phyloP scores from a whole-genome alignment of 2,888 invertebrate species.

The Sarcophaga rosellei region DNA sequence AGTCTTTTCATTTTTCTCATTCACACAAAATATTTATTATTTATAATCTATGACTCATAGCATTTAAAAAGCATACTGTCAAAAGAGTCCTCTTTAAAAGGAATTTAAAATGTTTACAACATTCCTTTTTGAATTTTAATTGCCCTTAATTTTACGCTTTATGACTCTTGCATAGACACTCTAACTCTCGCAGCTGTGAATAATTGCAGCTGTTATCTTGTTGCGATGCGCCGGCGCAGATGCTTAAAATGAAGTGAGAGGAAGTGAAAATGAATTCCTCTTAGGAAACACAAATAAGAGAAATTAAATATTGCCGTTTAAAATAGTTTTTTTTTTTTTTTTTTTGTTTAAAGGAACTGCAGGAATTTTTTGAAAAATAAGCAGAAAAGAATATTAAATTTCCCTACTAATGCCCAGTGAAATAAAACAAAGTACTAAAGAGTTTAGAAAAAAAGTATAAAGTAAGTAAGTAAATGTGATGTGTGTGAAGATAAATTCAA shows the following conservation, averaged over 20 bases:
- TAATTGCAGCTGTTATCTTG: background rate
- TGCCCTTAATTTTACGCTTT: conserved; percentile 41
- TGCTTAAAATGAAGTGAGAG: conserved; percentile 14
- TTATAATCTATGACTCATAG: too few relatives aligned
- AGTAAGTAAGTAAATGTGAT: too few relatives aligned
- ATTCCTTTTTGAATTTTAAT: conserved; percentile 37
- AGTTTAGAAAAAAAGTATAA: too few relatives aligned
- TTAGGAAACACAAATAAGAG: background rate
- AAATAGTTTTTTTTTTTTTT: too few relatives aligned
- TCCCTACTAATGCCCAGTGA: too few relatives aligned
- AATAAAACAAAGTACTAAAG: too few relatives aligned
- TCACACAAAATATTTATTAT: too few relatives aligned
- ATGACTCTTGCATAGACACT: background rate
- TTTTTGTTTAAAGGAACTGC: background rate
- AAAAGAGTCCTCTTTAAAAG: background rate
- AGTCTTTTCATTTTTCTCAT: too few relatives aligned
- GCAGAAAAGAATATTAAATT: too few relatives aligned
- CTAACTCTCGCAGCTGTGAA: conserved; percentile 36
- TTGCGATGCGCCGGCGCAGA: conserved; percentile 38
- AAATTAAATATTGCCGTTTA: background rate
- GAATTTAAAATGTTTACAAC: conserved; percentile 4
- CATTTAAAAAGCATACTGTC: background rate
- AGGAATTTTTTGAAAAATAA: too few relatives aligned
- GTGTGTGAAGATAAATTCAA: too few relatives aligned
- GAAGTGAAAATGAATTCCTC: background rate